phyloP scores from a whole-genome alignment of 2,888 invertebrate genomes.

The Sialis lutaria region DNA sequence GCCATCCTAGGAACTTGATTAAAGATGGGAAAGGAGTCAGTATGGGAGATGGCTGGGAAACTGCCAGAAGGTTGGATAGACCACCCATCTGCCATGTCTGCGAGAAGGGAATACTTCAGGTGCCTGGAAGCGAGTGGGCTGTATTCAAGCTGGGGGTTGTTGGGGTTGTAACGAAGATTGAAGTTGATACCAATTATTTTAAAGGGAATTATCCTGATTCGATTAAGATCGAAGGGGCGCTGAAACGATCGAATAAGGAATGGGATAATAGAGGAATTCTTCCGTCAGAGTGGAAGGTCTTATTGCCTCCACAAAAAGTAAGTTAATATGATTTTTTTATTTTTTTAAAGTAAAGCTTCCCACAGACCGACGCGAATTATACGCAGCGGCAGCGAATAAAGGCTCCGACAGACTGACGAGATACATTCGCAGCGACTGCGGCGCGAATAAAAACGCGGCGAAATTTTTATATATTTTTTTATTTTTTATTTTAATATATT shows the following conservation, averaged over 20 bases:
- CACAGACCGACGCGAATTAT: too few species aligned
- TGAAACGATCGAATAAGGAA: conserved; percentile 18
- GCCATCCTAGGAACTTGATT: conserved; percentile 42
- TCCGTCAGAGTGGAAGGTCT: conserved; percentile 25
- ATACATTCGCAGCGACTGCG: too few species aligned
- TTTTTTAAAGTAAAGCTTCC: conserved; percentile 5
- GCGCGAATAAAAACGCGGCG: too few species aligned
- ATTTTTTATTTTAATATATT: too few species aligned
- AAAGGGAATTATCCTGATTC: conserved; percentile 48
- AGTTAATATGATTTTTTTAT: conserved; percentile 8
- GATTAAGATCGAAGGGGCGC: conserved; percentile 34
- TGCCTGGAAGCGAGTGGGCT: conserved; percentile 43
- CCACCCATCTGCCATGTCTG: conserved; percentile 35
- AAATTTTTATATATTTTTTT: background rate
- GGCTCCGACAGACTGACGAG: too few species aligned
- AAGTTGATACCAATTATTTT: conserved; percentile 42
- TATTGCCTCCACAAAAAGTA: conserved; percentile 35
- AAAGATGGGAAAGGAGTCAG: conserved; percentile 29
- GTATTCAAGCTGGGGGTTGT: conserved; percentile 36
- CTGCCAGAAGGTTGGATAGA: conserved; percentile 39
- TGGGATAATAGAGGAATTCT: conserved; percentile 18
- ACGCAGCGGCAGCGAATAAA: too few species aligned
- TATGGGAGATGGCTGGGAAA: conserved; percentile 52
- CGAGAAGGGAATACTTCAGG: conserved; percentile 34
- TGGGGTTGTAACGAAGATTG: conserved; percentile 30